phyloP scores from a whole-genome alignment of 92 coral and sea anemone genomes.

The Phymanthus crucifer region DNA sequence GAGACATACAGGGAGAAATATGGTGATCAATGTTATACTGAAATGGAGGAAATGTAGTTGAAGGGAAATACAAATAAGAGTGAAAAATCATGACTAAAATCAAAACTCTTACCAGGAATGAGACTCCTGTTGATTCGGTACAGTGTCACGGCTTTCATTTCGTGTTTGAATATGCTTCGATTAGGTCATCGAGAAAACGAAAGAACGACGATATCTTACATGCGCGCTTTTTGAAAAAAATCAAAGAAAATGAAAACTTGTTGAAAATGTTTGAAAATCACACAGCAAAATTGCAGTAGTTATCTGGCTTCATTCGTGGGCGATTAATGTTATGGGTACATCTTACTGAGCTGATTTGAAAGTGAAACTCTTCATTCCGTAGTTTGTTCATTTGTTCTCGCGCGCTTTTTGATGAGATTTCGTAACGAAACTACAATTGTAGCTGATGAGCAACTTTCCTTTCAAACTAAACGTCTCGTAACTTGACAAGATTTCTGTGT shows the following conservation, averaged over 20 bases:
- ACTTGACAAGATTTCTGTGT: background rate
- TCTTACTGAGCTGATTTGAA: slow-evolving; percentile 1
- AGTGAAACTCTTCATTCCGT: background rate
- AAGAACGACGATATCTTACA: background rate
- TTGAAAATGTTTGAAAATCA: background rate
- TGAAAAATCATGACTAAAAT: background rate
- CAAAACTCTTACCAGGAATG: background rate
- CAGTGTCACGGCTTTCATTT: background rate
- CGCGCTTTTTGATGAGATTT: background rate
- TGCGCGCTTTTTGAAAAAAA: background rate
- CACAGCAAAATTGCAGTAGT: background rate
- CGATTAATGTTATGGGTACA: background rate
- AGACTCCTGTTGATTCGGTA: background rate
- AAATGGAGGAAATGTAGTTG: no score
- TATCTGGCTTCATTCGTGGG: background rate
- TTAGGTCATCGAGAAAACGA: background rate
- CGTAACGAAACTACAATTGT: slow-evolving; percentile 13
- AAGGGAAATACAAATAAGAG: background rate
- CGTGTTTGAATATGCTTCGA: background rate
- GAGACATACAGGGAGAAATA: background rate
- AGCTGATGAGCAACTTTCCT: background rate
- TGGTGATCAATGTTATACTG: background rate
- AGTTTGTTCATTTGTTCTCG: background rate
- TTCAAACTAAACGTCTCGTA: slow-evolving; percentile 1
- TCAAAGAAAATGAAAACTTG: background rate